Conservation (phyloP, 2,113 vertebrate genomes). For the Tyto alba region DNA sequence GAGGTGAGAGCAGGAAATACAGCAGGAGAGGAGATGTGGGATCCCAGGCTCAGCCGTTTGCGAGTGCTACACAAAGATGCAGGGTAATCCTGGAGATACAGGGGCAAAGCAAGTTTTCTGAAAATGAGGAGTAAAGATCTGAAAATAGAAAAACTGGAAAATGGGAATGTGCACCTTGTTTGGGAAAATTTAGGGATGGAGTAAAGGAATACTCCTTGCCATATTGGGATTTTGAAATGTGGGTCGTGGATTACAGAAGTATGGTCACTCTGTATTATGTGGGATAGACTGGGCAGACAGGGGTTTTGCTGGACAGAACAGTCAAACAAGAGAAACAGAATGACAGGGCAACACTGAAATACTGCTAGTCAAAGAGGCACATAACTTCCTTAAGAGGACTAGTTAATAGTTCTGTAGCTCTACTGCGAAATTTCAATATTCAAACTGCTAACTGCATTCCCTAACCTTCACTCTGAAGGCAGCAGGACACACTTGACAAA, state of each 20-base stretch:
- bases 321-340: background rate
- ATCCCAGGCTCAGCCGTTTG: background rate
- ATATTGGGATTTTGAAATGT: background rate
- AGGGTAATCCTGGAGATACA: background rate
- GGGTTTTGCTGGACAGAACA: background rate
- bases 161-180: background rate
- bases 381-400: background rate
- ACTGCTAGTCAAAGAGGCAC: background rate
- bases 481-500: background rate
- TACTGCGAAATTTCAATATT: background rate
- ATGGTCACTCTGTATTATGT: background rate
- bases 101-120: background rate
- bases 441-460: background rate
- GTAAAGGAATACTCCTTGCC: background rate
- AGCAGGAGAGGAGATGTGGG: background rate
- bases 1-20: background rate
- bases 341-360: background rate
- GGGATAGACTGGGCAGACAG: background rate
- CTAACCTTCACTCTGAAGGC: background rate
- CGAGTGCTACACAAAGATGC: background rate
- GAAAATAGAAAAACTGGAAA: background rate
- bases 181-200: background rate
- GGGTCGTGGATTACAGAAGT: background rate
- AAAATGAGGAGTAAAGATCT: background rate
- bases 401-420: background rate